Conservation (phyloP, 2,113 vertebrate genomes). For the Chitala chitala region DNA sequence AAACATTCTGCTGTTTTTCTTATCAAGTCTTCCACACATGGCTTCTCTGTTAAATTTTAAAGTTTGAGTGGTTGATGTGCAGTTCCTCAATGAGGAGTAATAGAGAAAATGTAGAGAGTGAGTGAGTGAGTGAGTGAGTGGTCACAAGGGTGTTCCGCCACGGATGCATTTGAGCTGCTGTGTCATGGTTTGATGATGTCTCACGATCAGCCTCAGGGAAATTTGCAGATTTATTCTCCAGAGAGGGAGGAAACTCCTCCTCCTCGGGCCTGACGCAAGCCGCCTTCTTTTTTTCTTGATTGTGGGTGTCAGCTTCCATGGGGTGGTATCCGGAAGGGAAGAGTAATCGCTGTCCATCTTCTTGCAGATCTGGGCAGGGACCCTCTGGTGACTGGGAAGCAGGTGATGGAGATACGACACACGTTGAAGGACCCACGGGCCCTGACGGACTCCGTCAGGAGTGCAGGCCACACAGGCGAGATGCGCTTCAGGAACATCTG, state of each 20-base stretch:
- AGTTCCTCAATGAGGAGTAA: too few species aligned
- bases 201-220: not conserved
- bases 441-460: slow-evolving; percentile 63
- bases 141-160: not conserved
- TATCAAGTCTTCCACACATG: too few species aligned
- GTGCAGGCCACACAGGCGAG: slow-evolving; percentile 47
- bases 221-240: not conserved
- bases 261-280: too few species aligned
- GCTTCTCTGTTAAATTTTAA: too few species aligned
- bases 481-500: slow-evolving; percentile 49
- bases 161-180: not conserved
- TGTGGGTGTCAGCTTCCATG: too few species aligned
- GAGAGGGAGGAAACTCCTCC: not conserved
- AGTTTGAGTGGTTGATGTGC: too few species aligned
- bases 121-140: not conserved
- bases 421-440: slow-evolving; percentile 75
- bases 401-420: slow-evolving; percentile 82
- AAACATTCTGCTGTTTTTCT: too few species aligned
- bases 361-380: slow-evolving; percentile 72
- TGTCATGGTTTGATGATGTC: not conserved
- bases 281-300: too few species aligned
- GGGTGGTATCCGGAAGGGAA: too few species aligned
- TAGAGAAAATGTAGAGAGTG: too few species aligned
- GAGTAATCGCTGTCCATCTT: not conserved
- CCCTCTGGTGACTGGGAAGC: slow-evolving; percentile 69